These are phyloP conservation scores for Bradysia coprophila DNA, from an alignment of 1,140 invertebrate species.

Conservation along the genomic window DNA sequence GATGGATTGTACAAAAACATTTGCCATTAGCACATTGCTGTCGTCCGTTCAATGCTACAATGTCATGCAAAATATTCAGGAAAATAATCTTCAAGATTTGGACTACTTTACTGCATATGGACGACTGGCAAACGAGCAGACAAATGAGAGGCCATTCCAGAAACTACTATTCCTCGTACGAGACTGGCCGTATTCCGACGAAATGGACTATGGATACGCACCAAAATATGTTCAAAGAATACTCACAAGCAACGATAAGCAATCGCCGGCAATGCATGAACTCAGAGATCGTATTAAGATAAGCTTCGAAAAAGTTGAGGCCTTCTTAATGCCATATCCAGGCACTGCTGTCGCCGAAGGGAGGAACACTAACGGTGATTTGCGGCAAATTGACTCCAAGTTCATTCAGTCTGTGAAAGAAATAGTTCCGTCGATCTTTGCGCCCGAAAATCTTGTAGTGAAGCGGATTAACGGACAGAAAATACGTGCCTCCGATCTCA, in stretches of 20 bases:
- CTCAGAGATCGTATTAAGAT: not conserved
- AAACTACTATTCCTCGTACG: constrained; percentile 86
- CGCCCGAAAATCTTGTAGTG: not conserved
- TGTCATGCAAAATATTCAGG: constrained; percentile 86
- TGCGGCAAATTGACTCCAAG: not conserved
- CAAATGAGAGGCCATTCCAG: constrained; percentile 83
- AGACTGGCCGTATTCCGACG: constrained; percentile 98
- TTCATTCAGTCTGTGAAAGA: not conserved
- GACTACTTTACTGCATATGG: constrained; percentile 98
- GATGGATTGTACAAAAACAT: constrained; percentile 89
- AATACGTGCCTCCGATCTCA: not conserved
- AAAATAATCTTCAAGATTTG: too few species aligned
- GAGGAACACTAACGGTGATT: not conserved
- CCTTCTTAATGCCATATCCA: not conserved
- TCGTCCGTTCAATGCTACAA: constrained; percentile 96
- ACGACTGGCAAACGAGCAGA: constrained; percentile 77
- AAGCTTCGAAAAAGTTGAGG: not conserved
- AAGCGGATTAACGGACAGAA: not conserved
- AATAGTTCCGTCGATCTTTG: not conserved
- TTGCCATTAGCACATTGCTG: constrained; percentile 87
- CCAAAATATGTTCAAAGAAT: not conserved
- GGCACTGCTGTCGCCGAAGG: not conserved
- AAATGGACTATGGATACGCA: constrained; percentile 71
- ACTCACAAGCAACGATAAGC: not conserved
- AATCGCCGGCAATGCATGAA: not conserved